Conservation (phyloP, 1,140 invertebrate genomes). For the Myzus persicae region DNA sequence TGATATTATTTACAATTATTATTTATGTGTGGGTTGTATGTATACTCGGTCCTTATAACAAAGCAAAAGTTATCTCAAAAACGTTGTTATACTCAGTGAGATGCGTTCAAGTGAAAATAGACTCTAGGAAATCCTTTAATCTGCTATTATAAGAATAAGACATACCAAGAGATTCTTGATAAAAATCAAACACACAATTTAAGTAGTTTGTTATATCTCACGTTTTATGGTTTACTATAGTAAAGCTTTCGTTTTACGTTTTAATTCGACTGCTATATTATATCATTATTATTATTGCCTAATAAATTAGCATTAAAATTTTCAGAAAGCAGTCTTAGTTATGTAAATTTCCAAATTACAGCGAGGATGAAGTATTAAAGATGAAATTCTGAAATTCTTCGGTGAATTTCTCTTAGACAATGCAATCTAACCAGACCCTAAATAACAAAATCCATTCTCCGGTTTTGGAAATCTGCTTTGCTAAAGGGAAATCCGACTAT, state of each 20-base stretch:
- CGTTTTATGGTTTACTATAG: background rate
- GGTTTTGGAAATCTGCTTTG: too few relatives aligned
- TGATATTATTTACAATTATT: background rate
- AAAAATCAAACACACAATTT: background rate
- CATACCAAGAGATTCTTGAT: background rate
- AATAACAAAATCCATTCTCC: too few relatives aligned
- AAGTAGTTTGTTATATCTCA: background rate
- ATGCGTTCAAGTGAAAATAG: background rate
- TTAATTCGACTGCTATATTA: background rate
- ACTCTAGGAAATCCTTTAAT: background rate
- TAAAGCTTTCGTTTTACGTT: background rate
- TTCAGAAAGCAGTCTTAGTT: too few relatives aligned
- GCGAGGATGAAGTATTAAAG: too few relatives aligned
- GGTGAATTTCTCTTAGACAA: too few relatives aligned
- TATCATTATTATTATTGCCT: background rate
- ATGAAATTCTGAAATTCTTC: too few relatives aligned
- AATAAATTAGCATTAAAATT: too few relatives aligned
- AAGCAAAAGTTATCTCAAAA: background rate
- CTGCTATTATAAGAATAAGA: background rate
- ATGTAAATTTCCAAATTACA: background rate
- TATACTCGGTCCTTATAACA: background rate
- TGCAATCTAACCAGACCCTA: too few relatives aligned
- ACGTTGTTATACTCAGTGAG: background rate
- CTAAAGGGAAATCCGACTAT: too few relatives aligned
- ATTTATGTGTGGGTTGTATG: background rate